phyloP scores from a whole-genome alignment of 2,113 vertebrate genomes.

The Pollachius pollachius region DNA sequence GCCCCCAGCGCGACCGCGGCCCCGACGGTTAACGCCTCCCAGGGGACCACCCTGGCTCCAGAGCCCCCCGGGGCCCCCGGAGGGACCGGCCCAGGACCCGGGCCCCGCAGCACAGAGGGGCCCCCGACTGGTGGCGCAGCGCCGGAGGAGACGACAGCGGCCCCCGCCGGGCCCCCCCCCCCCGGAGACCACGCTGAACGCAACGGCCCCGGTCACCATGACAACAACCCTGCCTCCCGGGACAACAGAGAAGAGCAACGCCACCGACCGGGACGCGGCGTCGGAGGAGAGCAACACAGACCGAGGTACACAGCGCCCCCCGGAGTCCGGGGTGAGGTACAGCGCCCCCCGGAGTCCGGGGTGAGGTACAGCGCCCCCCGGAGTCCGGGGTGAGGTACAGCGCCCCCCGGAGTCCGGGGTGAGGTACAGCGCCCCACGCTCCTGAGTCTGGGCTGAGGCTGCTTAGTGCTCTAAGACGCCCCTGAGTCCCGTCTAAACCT shows the following conservation, averaged over 20 bases:
- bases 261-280: constrained; percentile 19
- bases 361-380: too few species aligned
- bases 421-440: too few species aligned
- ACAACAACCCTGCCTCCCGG: background rate
- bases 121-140: background rate
- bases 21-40: background rate
- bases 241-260: constrained; percentile 32
- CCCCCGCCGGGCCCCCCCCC: background rate
- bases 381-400: too few species aligned
- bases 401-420: too few species aligned
- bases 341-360: too few species aligned
- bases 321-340: too few species aligned
- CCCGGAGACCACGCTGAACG: constrained; percentile 1
- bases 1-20: constrained; percentile 11
- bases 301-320: constrained; percentile 41
- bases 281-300: constrained; percentile 30
- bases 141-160: background rate
- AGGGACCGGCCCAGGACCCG: background rate
- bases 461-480: too few species aligned
- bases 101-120: background rate
- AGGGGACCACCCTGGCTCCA: constrained; percentile 14
- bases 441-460: too few species aligned
- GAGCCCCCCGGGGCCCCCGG: constrained; percentile 9
- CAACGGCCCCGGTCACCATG: background rate
- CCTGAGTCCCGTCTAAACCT: too few species aligned